Evolutionary conservation across 2,797 vertebrate species (phyloP).

Genomic region (Clarias fuscus): DNA sequence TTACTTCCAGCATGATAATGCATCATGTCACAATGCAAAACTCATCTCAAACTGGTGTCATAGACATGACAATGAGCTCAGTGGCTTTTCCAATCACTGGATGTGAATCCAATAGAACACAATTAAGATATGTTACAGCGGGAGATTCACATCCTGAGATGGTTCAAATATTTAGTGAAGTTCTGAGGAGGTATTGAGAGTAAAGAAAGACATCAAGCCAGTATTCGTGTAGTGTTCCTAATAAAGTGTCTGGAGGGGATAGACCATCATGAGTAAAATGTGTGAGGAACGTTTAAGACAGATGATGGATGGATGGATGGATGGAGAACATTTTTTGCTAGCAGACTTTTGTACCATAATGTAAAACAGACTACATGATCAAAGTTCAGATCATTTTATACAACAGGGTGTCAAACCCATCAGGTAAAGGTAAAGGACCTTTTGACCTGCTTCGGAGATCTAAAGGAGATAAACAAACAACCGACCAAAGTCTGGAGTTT

Average conservation of each 20-base stretch:
- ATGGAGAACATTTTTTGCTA: background rate
- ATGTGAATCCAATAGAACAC: no score
- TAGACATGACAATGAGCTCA: no score
- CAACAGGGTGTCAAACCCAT: background rate
- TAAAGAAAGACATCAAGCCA: background rate
- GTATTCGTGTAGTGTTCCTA: background rate
- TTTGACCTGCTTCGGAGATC: background rate
- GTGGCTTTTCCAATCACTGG: no score
- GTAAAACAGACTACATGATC: background rate
- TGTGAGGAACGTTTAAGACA: background rate
- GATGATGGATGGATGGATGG: background rate
- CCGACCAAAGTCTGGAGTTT: background rate
- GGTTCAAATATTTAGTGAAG: background rate
- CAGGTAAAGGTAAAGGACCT: background rate
- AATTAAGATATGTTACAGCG: no score
- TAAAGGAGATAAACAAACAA: background rate
- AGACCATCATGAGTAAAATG: background rate
- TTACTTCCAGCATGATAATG: no score
- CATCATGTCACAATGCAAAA: no score
- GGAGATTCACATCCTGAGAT: background rate
- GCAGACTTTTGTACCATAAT: background rate
- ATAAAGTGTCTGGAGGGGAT: background rate
- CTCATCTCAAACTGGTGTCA: no score
- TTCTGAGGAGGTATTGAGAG: background rate
- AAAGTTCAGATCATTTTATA: background rate